Conservation (phyloP, 1,140 invertebrate species). For the Lepidurus apus region DNA sequence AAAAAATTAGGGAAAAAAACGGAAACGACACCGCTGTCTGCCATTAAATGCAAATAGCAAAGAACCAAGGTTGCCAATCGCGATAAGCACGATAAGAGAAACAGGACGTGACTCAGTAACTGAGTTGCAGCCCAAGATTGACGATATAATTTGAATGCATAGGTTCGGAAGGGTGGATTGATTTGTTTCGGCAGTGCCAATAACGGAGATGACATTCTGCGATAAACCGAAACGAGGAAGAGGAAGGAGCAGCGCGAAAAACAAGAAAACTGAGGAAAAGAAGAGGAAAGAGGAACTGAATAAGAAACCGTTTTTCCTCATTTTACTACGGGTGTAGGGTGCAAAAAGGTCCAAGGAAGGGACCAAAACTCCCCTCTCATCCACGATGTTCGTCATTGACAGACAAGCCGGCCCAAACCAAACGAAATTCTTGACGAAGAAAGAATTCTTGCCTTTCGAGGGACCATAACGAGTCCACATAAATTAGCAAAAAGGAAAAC, state of each 20-base stretch:
- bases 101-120: neutral
- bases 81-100: neutral
- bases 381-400: neutral
- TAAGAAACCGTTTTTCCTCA: constrained; percentile 18
- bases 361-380: neutral
- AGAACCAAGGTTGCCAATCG: neutral
- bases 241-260: neutral
- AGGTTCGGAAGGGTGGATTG: neutral
- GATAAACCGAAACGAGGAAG: neutral
- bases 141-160: neutral
- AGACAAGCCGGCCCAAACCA: neutral
- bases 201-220: neutral
- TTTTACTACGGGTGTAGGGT: constrained; percentile 6
- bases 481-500: neutral
- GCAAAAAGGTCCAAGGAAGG: neutral
- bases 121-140: neutral
- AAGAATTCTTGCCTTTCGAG: constrained; percentile 10
- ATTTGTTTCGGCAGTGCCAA: neutral
- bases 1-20: neutral
- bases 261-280: neutral
- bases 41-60: neutral
- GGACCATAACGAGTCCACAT: constrained; percentile 12
- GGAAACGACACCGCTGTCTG: neutral
- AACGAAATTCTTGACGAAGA: neutral
- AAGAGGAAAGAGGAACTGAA: neutral